phyloP scores from a whole-genome alignment of 2,797 vertebrate genomes.

The Spatula clypeata region DNA sequence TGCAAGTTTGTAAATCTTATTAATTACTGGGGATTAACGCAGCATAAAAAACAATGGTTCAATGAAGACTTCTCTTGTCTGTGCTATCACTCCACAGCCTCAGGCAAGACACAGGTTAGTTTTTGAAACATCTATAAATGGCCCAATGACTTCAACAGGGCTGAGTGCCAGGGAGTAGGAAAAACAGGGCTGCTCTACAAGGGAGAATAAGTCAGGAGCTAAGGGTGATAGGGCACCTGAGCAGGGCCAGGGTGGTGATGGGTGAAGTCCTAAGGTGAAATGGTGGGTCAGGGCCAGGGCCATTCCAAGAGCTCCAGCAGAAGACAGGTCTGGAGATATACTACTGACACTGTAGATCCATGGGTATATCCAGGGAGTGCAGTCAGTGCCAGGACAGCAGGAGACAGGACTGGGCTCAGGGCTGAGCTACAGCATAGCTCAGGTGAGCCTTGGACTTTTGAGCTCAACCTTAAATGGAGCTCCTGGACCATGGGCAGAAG shows the following conservation, averaged over 20 bases:
- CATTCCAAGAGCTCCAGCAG: not conserved
- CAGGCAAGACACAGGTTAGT: not conserved
- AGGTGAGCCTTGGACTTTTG: not conserved
- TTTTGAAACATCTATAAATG: not conserved
- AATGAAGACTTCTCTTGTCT: not conserved
- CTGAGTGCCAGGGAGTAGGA: not conserved
- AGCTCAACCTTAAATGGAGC: not conserved
- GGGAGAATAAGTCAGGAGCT: not conserved
- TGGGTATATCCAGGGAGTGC: not conserved
- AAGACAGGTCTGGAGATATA: not conserved
- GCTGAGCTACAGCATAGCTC: not conserved
- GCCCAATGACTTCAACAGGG: not conserved
- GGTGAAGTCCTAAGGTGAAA: not conserved
- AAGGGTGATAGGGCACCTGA: not conserved
- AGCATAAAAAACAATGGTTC: constrained; percentile 4
- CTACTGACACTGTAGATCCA: not conserved
- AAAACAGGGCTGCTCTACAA: not conserved
- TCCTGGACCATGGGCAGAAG: not conserved
- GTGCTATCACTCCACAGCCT: not conserved
- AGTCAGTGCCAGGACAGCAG: not conserved
- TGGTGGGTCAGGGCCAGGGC: not conserved
- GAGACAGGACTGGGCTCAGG: not conserved
- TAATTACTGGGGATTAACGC: constrained; percentile 6
- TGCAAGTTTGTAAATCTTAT: not conserved
- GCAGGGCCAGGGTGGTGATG: fast-evolving